Evolutionary conservation across 2,888 invertebrate species (phyloP), one percentile per base, ranked within the genome.

Genomic region (Busseola fusca): DNA sequence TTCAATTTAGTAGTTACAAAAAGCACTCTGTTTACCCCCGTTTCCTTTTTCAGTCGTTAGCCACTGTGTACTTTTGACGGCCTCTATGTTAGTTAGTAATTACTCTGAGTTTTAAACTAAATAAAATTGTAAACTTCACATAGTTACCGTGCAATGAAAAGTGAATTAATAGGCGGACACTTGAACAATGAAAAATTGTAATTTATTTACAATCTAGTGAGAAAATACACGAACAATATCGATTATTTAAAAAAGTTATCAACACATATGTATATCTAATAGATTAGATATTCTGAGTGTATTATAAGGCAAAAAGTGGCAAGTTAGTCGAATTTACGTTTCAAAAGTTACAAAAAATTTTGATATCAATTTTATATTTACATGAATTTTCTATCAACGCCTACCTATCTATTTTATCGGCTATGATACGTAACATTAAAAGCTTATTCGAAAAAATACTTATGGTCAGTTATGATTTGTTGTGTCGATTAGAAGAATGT

Each of bases 221-320:
- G 64, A 64, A 56, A 56, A 64, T 72, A 58, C 64, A 58, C 21
- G 48, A 74, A 68, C n/a, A 64, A 66, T 72, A 48, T 54, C 42
- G 6, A 64, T 62, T 50, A 72, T 57, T 30, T 67, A 56, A 34
- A 42, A 57, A 78, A 58, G 14, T 45, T 64, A 56, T 21, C 54
- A 67, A 76, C 60, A 81, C 60, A 76, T 62, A 68, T 40, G n/a
- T n/a, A n/a, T n/a, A n/a, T n/a, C n/a, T n/a, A 81, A 40, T 65
- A 74, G 64, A 65, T 74, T 25, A 68, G 64, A 72, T 21, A 74
- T 72, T 78, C 27, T 34, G 71, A 78, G 72, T 74, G 63, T 73
- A 62, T 81, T 21, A 68, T 83, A 84, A 84, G 84, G 84, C 84
- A 84, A 81, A 84, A 72, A 72, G 80, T 83, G 85, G 84, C 84